These are phyloP conservation scores for Agrochola litura DNA, from an alignment of 2,888 invertebrate species.

Conservation along the genomic window DNA sequence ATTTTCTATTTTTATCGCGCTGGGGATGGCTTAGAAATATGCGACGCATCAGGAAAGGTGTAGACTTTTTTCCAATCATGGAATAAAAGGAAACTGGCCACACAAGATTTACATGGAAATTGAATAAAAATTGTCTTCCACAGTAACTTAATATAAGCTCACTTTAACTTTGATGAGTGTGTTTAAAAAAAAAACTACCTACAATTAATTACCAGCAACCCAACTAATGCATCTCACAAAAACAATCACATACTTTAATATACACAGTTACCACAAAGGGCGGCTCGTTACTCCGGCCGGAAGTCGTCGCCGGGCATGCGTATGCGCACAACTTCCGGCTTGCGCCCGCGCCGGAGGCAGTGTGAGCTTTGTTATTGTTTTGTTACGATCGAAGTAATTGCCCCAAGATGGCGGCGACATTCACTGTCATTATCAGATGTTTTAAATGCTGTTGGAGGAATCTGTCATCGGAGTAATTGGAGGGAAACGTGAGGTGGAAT, in stretches of 20 bases:
- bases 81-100: too few relatives aligned
- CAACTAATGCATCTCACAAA: slow-evolving; percentile 36
- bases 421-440: slow-evolving; percentile 53
- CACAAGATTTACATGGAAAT: neutral
- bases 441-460: slow-evolving; percentile 45
- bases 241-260: slow-evolving; percentile 38
- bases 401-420: slow-evolving; percentile 50
- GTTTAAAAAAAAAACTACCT: neutral
- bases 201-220: slow-evolving; percentile 22
- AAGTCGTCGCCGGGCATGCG: slow-evolving; percentile 59
- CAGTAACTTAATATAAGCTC: neutral
- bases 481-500: slow-evolving; percentile 41
- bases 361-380: slow-evolving; percentile 64
- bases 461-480: slow-evolving; percentile 62
- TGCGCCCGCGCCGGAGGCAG: slow-evolving; percentile 42
- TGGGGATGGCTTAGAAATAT: slow-evolving; percentile 6
- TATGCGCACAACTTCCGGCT: slow-evolving; percentile 65
- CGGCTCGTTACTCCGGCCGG: slow-evolving; percentile 64
- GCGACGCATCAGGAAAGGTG: slow-evolving; percentile 1
- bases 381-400: slow-evolving; percentile 58
- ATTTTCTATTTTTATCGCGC: slow-evolving; percentile 48
- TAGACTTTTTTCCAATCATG: slow-evolving; percentile 1
- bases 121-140: neutral
- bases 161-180: neutral
- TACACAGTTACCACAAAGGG: slow-evolving; percentile 50